phyloP scores from a whole-genome alignment of 1,140 invertebrate species.

The Drosophila varians region DNA sequence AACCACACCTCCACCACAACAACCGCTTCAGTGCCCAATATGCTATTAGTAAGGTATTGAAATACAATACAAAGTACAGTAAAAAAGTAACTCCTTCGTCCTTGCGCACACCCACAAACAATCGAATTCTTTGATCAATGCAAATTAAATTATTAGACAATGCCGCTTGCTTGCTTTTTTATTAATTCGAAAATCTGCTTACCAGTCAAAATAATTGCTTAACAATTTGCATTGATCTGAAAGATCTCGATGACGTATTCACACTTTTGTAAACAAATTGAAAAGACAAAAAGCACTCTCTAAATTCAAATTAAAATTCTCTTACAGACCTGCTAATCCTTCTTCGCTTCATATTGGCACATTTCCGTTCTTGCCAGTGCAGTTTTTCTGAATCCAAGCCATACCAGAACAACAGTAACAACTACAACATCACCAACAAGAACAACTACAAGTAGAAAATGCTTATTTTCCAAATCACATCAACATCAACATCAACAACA shows the following conservation, averaged over 20 bases:
- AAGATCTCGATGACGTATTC: background rate
- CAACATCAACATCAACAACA: constrained; percentile 6
- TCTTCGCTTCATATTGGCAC: constrained; percentile 79
- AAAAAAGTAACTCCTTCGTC: constrained; percentile 44
- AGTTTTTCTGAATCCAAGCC: constrained; percentile 72
- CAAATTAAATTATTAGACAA: constrained; percentile 45
- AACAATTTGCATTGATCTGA: constrained; percentile 43
- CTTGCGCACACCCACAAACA: constrained; percentile 47
- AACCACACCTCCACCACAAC: constrained; percentile 39
- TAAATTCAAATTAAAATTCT: constrained; percentile 72
- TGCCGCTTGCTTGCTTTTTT: constrained; percentile 21
- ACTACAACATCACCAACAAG: constrained; percentile 33
- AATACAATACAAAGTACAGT: constrained; percentile 23
- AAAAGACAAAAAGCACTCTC: constrained; percentile 40
- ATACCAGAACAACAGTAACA: constrained; percentile 28
- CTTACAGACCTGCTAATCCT: constrained; percentile 79
- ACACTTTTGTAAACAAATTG: background rate
- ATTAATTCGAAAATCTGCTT: constrained; percentile 9
- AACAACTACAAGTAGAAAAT: background rate
- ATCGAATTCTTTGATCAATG: constrained; percentile 28
- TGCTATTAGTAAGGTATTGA: constrained; percentile 83
- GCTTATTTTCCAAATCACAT: constrained; percentile 4
- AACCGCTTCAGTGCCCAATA: constrained; percentile 68
- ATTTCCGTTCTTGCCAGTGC: constrained; percentile 79
- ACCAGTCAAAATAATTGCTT: constrained; percentile 8